Evolutionary conservation across 2,888 invertebrate species (phyloP).

Genomic region (Sarcophaga carnaria): DNA sequence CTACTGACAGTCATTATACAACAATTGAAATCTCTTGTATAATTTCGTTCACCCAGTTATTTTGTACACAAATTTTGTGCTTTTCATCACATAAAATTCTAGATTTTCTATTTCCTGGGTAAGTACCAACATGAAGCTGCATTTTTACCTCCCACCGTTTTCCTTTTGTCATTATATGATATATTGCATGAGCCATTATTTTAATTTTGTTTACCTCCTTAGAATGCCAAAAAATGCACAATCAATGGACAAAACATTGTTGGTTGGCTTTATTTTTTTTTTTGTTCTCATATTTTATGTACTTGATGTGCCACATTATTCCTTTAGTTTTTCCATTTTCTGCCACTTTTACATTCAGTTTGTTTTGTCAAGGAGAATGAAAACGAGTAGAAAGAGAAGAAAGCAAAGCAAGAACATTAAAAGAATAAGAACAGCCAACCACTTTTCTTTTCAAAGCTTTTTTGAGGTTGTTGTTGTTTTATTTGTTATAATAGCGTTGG

Average conservation of each 20-base stretch:
- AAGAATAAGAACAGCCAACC: constrained; percentile 24
- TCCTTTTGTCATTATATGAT: not conserved
- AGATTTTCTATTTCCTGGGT: not conserved
- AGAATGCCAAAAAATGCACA: constrained; percentile 46
- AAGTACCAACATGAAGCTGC: not conserved
- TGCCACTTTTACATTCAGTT: not conserved
- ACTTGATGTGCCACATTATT: too few species aligned
- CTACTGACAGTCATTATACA: too few species aligned
- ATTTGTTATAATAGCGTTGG: not conserved
- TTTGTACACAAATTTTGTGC: not conserved
- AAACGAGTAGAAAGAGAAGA: constrained; percentile 8
- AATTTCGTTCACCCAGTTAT: too few species aligned
- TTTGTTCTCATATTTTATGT: not conserved
- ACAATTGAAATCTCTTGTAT: too few species aligned
- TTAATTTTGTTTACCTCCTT: constrained; percentile 34
- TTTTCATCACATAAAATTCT: not conserved
- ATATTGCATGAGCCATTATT: constrained; percentile 7
- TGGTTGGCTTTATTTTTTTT: not conserved
- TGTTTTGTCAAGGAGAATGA: constrained; percentile 19
- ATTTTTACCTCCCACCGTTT: not conserved
- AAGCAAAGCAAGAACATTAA: not conserved
- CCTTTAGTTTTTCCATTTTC: not conserved
- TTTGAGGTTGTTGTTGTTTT: too few species aligned
- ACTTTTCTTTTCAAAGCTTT: constrained; percentile 33
- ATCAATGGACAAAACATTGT: constrained; percentile 38